Base-by-base conservation (phyloP, 2,113 vertebrate species). In the Hippocampus zosterae region DNA sequence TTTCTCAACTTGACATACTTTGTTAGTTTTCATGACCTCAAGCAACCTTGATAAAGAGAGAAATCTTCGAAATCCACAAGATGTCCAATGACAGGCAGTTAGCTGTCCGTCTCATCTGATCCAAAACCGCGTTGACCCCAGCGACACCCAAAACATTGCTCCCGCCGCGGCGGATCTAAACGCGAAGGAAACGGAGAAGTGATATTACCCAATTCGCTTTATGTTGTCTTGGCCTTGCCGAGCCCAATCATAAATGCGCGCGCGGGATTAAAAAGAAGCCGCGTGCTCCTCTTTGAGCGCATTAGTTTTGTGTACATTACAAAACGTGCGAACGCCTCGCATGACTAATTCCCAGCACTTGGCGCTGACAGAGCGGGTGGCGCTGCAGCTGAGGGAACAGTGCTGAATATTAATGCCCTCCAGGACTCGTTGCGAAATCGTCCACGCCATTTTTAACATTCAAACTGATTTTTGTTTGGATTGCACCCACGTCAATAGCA, bases 271-370 rank as follows among this genome's bases (percentile, higher is more conserved):
- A 25, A 27, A 55, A 50, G 21, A 50, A 50, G 6, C 18, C 18
- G 4, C 6, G 1, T 5, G 46, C 46, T 50, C 44, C 44, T 15
- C 12, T 46, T 46, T 10, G 40, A 18, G 40, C 37, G 37, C 60
- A 62, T 41, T 40, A 41, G 19, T 64, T 64, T 64, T 64, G 62
- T 44, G 40, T 64, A 44, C 62, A 44, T 64, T 50, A n/a, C 19
- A 10, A n/a, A 1, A 64, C 62, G 40, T 64, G 62, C 37, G 40
- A 64, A 64, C 40, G 19, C 33, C 33, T 62, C 60, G 2, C 40
- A 64, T 64, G 40, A 42, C 40, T 12, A 11, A 64, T 64, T 42
- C 62, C 23, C 40, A 64, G 40, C 62, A 64, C 62, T 40, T 64
- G 62, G 62, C 40, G 9, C 40, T 44, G 21, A 44, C 40, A 12